Percentiles rank a stretch among this genome's conserved stretches.
phyloP scores from a whole-genome alignment of 1,140 invertebrate genomes.

The Drosophila chauvacae region DNA sequence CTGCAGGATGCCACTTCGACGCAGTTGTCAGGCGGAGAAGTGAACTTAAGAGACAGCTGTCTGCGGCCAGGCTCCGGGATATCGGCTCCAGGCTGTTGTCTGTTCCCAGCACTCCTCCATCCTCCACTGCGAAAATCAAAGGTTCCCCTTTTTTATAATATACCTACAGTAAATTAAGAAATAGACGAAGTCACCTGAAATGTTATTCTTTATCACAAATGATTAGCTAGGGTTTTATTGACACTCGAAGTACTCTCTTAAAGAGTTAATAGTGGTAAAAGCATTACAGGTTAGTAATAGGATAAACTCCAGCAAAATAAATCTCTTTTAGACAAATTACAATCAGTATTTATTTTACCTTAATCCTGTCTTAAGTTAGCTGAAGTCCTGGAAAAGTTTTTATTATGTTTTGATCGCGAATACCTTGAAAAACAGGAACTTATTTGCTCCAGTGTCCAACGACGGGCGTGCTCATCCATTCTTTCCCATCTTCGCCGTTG shows the following conservation, averaged over 20 bases:
- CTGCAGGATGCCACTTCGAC: slow-evolving; percentile 41
- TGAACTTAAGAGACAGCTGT: slow-evolving; percentile 76
- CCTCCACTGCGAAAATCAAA: background rate
- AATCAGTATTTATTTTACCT: background rate
- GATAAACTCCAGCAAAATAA: background rate
- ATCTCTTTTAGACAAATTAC: too few relatives aligned
- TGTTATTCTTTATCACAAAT: background rate
- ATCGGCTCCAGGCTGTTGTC: too few relatives aligned
- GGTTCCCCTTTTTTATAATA: too few relatives aligned
- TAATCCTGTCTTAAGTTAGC: background rate
- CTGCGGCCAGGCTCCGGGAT: slow-evolving; percentile 30
- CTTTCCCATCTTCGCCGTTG: too few relatives aligned
- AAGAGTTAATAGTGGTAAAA: too few relatives aligned
- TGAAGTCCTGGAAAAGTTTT: background rate
- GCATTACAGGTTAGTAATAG: background rate
- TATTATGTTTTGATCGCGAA: background rate
- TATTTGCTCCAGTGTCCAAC: background rate
- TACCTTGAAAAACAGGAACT: background rate
- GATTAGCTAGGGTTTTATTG: background rate
- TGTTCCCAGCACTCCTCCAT: too few relatives aligned
- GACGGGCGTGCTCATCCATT: too few relatives aligned
- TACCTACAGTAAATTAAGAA: too few relatives aligned
- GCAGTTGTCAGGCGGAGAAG: slow-evolving; percentile 44
- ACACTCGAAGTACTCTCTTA: too few relatives aligned
- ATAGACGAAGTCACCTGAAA: too few relatives aligned